phyloP scores from a whole-genome alignment of 2,888 invertebrate genomes.

The Trissolcus japonicus region DNA sequence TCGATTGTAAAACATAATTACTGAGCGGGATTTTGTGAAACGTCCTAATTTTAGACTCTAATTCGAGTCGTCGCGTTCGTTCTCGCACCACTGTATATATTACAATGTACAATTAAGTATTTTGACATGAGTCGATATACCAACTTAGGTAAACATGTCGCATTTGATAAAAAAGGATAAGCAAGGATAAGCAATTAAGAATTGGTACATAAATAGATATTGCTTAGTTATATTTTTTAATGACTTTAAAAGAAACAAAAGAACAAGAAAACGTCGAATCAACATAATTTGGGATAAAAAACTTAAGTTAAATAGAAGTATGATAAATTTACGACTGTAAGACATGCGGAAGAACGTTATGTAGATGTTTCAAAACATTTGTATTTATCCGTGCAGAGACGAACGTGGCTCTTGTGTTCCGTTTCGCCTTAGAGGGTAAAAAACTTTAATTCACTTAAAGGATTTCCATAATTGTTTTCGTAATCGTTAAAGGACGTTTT shows the following conservation, averaged over 20 bases:
- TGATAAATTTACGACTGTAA: slow-evolving; percentile 12
- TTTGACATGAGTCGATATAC: slow-evolving; percentile 45
- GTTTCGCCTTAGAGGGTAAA: slow-evolving; percentile 18
- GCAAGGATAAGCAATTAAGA: slow-evolving; percentile 12
- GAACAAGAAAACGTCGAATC: neutral
- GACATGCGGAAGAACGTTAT: slow-evolving; percentile 24
- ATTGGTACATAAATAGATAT: slow-evolving; percentile 4
- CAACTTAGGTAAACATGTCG: slow-evolving; percentile 31
- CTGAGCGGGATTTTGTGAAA: slow-evolving; percentile 39
- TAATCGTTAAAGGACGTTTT: slow-evolving; percentile 18
- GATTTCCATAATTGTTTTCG: slow-evolving; percentile 31
- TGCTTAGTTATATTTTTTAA: slow-evolving; percentile 34
- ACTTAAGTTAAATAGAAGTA: neutral
- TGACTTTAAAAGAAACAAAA: slow-evolving; percentile 12
- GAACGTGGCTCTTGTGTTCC: slow-evolving; percentile 29
- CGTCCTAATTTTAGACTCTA: slow-evolving; percentile 16
- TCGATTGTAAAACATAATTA: slow-evolving; percentile 47
- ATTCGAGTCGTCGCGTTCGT: slow-evolving; percentile 40
- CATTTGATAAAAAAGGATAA: slow-evolving; percentile 35
- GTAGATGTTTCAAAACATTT: slow-evolving; percentile 41
- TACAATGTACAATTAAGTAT: slow-evolving; percentile 48
- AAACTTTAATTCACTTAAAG: slow-evolving; percentile 44
- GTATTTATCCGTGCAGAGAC: slow-evolving; percentile 26
- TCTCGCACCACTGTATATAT: slow-evolving; percentile 43
- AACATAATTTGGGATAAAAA: neutral